Evolutionary conservation across 1,140 invertebrate genomes (phyloP), one percentile per base, ranked within the genome.

Genomic region (Latrodectus geometricus): DNA sequence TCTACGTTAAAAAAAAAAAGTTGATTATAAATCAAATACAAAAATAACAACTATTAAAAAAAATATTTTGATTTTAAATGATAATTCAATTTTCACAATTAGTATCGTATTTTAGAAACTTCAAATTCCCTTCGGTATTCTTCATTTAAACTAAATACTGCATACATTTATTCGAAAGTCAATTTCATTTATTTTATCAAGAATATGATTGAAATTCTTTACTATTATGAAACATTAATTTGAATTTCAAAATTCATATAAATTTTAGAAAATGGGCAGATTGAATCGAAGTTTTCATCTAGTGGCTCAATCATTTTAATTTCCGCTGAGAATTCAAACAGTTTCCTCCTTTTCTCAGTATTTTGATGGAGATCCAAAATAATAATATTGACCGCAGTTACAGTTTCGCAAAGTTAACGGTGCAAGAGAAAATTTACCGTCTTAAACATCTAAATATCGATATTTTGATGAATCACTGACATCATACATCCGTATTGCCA

Each of bases 201-300:
- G 35, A 35, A 35, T 35, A 35, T 35, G 35, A 35, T 35, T 35
- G 35, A 35, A 35, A 3, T 35, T 35, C 35, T 35, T 35, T 35
- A 35, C 35, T 35, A 35, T 5, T 35, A 35, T 35, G 5, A 35
- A 35, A 35, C 2, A 35, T 35, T 35, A 35, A 35, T 35, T 35
- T 35, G 5, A 35, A 35, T 35, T 35, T 35, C 35, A 97, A 97
- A 49, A 89, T 83, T 93, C 94, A 89, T 95, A 4, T 15, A 65
- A n/a, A 15, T 65, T 65, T 15, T 14, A 65, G 20, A 8, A 49
- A 66, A 17, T 68, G 49, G 20, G 35, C 20, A 68, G 49, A 79
- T 48, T 12, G 65, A 35, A 79, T 68, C 23, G 23, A 79, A 49
- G 66, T 79, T 20, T 52, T 65, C 61, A 68, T 49, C 14, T 68